A percentile compares a stretch with the other conserved stretches of the same genome.
Evolutionary conservation across 1,140 invertebrate species (phyloP).

Genomic region (Pseudomyrmex flavicornis): DNA sequence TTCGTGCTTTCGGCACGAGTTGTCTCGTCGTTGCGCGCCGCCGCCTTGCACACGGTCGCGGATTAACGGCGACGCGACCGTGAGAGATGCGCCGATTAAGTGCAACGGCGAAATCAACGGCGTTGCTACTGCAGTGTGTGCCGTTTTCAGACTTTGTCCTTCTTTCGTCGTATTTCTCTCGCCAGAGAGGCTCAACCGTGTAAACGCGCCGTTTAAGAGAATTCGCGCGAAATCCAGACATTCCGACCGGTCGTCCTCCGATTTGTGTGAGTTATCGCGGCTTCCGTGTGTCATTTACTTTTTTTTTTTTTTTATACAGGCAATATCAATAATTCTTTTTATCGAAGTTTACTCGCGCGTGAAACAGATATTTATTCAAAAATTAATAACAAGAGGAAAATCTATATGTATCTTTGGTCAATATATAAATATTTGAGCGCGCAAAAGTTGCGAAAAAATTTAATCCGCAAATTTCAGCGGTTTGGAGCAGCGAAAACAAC

Average conservation of each 20-base stretch:
- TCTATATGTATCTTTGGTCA: not conserved
- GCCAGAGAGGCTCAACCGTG: conserved; percentile 1
- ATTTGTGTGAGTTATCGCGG: too few species aligned
- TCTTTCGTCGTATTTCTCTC: conserved; percentile 29
- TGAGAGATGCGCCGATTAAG: conserved; percentile 1
- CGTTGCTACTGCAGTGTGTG: not conserved
- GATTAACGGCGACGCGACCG: conserved; percentile 52
- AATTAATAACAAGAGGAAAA: not conserved
- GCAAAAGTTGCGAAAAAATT: too few species aligned
- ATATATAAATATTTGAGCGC: too few species aligned
- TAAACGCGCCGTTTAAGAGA: conserved; percentile 1
- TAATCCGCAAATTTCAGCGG: too few species aligned
- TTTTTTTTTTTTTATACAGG: not conserved
- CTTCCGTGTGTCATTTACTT: too few species aligned
- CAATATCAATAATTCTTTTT: not conserved
- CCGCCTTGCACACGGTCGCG: conserved; percentile 34
- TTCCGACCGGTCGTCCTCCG: conserved; percentile 1
- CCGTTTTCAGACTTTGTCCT: conserved; percentile 16
- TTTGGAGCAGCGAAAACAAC: too few species aligned
- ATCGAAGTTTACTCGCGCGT: not conserved
- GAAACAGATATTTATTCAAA: too few species aligned
- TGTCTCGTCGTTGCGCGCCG: conserved; percentile 19
- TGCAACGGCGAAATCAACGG: not conserved
- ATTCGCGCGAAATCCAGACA: conserved; percentile 16
- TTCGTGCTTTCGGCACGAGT: conserved; percentile 59